These are phyloP conservation scores for Cladorhizidae sp. DNA, from an alignment of 37 sponge, comb jelly and placozoan species.

Conservation along the genomic window DNA sequence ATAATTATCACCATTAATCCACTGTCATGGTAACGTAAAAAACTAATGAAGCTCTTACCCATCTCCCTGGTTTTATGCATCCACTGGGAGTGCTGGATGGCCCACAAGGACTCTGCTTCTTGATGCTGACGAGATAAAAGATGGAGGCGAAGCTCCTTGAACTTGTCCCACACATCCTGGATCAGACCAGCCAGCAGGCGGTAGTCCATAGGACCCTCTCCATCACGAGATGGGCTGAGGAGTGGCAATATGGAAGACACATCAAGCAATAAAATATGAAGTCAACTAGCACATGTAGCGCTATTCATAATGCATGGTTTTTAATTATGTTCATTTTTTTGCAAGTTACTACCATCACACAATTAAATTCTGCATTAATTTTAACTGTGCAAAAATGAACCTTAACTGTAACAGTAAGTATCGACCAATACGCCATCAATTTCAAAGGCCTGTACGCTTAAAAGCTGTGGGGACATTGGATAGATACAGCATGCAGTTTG, in stretches of 20 bases:
- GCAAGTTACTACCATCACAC: no score
- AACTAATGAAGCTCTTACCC: not conserved
- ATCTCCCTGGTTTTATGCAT: slow-evolving; percentile 16
- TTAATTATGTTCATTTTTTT: no score
- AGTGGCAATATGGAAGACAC: not conserved
- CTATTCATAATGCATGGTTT: no score
- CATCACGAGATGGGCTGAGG: not conserved
- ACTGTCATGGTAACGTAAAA: no score
- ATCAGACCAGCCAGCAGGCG: slow-evolving; percentile 59
- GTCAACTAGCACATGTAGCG: not conserved
- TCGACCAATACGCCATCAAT: no score
- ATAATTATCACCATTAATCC: no score
- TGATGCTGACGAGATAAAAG: slow-evolving; percentile 38
- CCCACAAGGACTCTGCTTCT: slow-evolving; percentile 62
- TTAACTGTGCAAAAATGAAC: no score
- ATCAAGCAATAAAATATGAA: not conserved
- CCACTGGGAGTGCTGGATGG: slow-evolving; percentile 45
- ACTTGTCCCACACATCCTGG: slow-evolving; percentile 82
- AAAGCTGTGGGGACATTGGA: no score
- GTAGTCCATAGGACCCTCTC: slow-evolving; percentile 4
- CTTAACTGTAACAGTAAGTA: no score
- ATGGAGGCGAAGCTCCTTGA: slow-evolving; percentile 7
- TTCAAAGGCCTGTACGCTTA: no score
- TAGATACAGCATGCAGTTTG: no score
- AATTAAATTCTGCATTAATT: no score